A percentile compares a stretch with the other conserved stretches of the same genome.
Evolutionary conservation across 2,797 vertebrate species (phyloP).

Genomic region (Chaunax sp.): DNA sequence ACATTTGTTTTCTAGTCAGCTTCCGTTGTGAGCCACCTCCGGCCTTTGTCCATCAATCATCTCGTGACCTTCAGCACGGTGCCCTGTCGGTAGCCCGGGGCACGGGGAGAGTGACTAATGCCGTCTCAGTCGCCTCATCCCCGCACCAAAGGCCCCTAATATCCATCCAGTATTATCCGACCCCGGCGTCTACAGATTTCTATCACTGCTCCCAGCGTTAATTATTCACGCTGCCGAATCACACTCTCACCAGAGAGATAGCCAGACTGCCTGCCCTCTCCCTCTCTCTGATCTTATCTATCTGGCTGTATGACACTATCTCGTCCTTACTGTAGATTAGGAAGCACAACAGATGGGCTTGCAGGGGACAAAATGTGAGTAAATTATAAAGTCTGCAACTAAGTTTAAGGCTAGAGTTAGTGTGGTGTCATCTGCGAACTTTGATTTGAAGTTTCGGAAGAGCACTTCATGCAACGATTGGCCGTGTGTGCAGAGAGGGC

Average conservation of each 20-base stretch:
- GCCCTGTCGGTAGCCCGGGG: conserved; percentile 64
- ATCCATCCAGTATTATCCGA: conserved; percentile 75
- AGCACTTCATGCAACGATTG: not conserved
- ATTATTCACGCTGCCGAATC: conserved; percentile 84
- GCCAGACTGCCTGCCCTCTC: conserved; percentile 56
- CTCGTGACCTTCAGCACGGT: conserved; percentile 75
- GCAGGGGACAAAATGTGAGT: no score
- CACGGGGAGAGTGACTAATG: conserved; percentile 71
- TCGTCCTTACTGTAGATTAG: conserved; percentile 44
- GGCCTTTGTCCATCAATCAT: conserved; percentile 72
- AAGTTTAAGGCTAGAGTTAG: not conserved
- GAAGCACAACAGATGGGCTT: conserved; percentile 27
- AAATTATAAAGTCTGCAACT: no score
- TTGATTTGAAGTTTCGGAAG: not conserved
- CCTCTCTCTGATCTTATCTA: conserved; percentile 62
- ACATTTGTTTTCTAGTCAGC: conserved; percentile 73
- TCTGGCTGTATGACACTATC: conserved; percentile 57
- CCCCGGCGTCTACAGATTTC: conserved; percentile 76
- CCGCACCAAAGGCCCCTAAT: conserved; percentile 63
- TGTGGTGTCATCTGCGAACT: no score
- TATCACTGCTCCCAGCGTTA: conserved; percentile 78
- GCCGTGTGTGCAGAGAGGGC: not conserved
- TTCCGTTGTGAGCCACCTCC: conserved; percentile 54
- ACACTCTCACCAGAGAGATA: conserved; percentile 74
- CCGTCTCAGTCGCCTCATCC: conserved; percentile 60